These are phyloP conservation scores for Mirza zaza DNA, from an alignment of 2,113 vertebrate genomes.

Conservation along the genomic window DNA sequence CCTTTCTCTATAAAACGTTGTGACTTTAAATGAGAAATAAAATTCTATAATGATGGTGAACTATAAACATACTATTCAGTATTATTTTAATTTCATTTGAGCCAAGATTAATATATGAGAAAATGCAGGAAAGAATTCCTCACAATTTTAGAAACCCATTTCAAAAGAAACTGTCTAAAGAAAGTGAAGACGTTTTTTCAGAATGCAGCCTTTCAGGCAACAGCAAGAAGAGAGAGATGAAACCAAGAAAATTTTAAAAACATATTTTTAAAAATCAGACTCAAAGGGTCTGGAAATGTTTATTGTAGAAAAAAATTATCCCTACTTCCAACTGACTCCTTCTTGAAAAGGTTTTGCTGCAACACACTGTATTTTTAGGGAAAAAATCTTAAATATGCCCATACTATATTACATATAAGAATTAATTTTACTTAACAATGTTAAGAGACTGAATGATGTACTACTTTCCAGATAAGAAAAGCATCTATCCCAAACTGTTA, in stretches of 20 bases:
- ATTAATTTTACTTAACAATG: neutral
- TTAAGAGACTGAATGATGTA: neutral
- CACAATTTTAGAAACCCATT: neutral
- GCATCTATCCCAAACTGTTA: neutral
- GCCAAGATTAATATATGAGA: constrained; percentile 14
- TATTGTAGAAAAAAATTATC: neutral
- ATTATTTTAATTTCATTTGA: constrained; percentile 43
- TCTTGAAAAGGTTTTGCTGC: neutral
- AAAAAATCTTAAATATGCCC: neutral
- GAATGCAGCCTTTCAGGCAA: neutral
- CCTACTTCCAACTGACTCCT: neutral
- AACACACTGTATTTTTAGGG: neutral
- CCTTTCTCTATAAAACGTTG: neutral
- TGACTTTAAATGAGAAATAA: constrained; percentile 56
- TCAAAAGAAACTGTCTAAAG: constrained; percentile 14
- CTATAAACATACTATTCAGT: constrained; percentile 7
- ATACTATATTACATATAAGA: neutral
- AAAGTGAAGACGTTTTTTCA: neutral
- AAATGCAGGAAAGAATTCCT: constrained; percentile 6
- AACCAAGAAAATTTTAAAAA: neutral
- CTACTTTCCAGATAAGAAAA: constrained; percentile 5
- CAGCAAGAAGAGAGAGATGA: constrained; percentile 9
- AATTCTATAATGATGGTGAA: constrained; percentile 40
- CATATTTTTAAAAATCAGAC: neutral
- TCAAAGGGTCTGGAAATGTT: neutral